These are phyloP conservation scores for Neodon shergylaensis DNA, from an alignment of 2,113 vertebrate genomes.

Conservation along the genomic window DNA sequence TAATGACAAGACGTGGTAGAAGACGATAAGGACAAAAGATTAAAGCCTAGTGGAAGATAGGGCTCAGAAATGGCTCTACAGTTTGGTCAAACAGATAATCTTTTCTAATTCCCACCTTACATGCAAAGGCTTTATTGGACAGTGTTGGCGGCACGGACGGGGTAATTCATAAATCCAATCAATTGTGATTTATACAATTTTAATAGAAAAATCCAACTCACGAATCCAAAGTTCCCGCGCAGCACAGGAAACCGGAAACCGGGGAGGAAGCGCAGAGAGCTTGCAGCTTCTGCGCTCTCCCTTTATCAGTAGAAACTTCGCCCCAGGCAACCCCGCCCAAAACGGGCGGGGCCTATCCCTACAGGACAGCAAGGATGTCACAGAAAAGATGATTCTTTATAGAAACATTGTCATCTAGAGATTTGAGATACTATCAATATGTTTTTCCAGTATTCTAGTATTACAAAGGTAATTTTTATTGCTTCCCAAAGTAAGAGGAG, in stretches of 20 bases:
- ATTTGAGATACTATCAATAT: neutral
- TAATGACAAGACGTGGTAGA: neutral
- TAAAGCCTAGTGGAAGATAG: neutral
- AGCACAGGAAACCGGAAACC: too few species aligned
- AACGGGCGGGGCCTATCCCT: too few species aligned
- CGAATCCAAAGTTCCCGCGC: too few species aligned
- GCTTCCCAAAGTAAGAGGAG: neutral
- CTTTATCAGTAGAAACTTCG: too few species aligned
- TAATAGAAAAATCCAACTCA: too few species aligned
- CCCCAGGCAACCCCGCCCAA: too few species aligned
- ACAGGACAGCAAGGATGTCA: neutral
- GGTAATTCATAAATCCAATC: too few species aligned
- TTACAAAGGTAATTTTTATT: neutral
- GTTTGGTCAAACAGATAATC: neutral
- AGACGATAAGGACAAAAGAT: neutral
- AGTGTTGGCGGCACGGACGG: too few species aligned
- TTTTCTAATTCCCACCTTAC: neutral
- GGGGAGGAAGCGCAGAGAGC: too few species aligned
- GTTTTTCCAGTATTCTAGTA: neutral
- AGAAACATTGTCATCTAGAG: neutral
- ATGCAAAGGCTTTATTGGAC: neutral
- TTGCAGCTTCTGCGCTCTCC: too few species aligned
- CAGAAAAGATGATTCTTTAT: neutral
- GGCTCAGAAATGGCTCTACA: neutral
- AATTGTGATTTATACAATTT: too few species aligned